Evolutionary conservation across 1,140 invertebrate species (phyloP).

Genomic region (honey bee (Apis mellifera)): DNA sequence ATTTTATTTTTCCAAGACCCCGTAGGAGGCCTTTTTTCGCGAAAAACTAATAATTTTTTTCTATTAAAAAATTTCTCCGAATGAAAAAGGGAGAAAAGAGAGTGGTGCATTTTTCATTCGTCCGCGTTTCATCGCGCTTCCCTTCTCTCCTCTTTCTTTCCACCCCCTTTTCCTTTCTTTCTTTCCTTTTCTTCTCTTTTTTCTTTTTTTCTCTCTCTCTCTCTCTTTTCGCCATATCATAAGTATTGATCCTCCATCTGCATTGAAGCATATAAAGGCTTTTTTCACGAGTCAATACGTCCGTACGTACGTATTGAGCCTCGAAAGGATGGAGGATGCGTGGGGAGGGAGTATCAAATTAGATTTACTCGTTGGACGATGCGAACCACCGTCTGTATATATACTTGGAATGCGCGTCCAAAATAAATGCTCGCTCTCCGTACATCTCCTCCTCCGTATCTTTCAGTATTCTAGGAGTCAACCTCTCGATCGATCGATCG

Average conservation of each 20-base stretch:
- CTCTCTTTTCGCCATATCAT: conserved; percentile 5
- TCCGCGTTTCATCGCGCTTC: neutral
- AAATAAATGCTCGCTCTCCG: conserved; percentile 40
- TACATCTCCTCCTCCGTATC: neutral
- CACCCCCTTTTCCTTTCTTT: neutral
- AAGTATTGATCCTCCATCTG: conserved; percentile 36
- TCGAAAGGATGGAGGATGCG: conserved; percentile 58
- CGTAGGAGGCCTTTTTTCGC: neutral
- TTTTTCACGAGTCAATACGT: conserved; percentile 50
- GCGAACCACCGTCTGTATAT: conserved; percentile 6
- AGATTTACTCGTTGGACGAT: conserved; percentile 63
- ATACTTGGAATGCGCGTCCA: conserved; percentile 16
- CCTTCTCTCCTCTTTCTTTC: neutral
- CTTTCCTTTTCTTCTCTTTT: neutral
- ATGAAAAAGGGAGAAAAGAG: too few species aligned
- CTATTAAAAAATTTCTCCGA: too few species aligned
- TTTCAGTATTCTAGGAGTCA: neutral
- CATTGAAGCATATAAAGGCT: conserved; percentile 21
- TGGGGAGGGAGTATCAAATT: conserved; percentile 58
- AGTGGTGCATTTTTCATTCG: neutral
- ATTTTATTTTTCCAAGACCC: neutral
- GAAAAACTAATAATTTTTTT: neutral
- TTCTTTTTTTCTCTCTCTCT: neutral
- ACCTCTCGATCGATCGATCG: conserved; percentile 23
- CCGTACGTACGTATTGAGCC: conserved; percentile 58